Base-by-base conservation (phyloP, 2,797 vertebrate species). In the Labeo calbasu region DNA sequence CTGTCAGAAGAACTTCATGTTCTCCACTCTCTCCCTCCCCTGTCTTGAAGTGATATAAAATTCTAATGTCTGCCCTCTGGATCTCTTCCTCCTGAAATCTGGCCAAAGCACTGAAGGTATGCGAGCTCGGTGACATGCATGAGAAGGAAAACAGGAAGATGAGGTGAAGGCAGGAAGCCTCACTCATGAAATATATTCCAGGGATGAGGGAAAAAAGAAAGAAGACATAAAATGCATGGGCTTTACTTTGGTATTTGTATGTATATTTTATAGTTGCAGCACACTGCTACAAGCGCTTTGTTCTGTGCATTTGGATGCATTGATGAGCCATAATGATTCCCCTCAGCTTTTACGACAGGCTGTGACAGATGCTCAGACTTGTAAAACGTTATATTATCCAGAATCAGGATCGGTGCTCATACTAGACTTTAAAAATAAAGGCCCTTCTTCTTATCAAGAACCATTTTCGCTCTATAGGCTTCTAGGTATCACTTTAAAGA, bases 1-100 rank as follows among this genome's bases (percentile, higher is more conserved):
- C 95, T 96, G 95, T 95, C 96, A 96, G 95, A 95, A 93, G 92
- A 93, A 93, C 93, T 95, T 95, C 94, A 94, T 96, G 95, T 93
- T 94, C 95, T 93, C 94, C 92, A 10, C 78, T 80, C 85, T 66
- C 85, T 82, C 84, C 88, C 66, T 81, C 55, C 76, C 40, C 84
- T 86, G 73, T 70, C 77, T 85, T 96, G 94, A 96, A 95, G 95
- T 96, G 95, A 96, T 96, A 96, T 96, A 96, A 96, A 96, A 96
- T 96, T 96, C 95, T 96, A 96, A 96, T 96, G 95, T 95, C 94
- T 96, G 95, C 96, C 95, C 96, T 96, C 95, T 96, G 95, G 96
- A 95, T 95, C 94, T 94, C 91, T 96, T 94, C 94, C 95, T 95
- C 94, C 85, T 95, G 95, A 96, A 96, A 96, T 95, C 95, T 95